phyloP scores from a whole-genome alignment of 2,888 invertebrate genomes.

The Nasonovia ribisnigri region DNA sequence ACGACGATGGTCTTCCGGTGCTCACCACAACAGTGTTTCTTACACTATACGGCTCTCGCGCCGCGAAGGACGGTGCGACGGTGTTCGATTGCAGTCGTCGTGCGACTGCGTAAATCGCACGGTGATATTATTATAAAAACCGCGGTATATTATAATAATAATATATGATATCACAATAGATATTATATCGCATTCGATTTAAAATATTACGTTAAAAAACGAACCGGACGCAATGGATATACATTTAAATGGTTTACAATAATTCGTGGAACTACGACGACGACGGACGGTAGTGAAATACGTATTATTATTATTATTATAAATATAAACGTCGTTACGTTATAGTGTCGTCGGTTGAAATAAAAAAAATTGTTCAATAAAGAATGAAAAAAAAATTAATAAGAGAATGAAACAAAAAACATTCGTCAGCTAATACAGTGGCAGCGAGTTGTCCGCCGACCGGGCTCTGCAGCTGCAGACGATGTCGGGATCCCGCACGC shows the following conservation, averaged over 20 bases:
- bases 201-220: conserved; percentile 5
- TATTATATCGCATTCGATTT: neutral
- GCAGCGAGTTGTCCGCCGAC: neutral
- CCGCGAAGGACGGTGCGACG: neutral
- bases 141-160: neutral
- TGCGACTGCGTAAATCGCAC: neutral
- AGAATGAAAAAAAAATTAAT: neutral
- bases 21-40: neutral
- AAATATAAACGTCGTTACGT: neutral
- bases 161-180: neutral
- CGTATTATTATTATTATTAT: neutral
- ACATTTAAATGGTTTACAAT: neutral
- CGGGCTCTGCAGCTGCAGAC: neutral
- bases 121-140: neutral
- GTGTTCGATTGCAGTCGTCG: neutral
- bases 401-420: neutral
- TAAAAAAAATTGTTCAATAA: neutral
- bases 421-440: conserved; percentile 44
- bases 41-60: neutral
- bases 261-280: neutral
- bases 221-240: neutral
- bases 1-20: neutral
- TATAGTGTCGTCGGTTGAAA: neutral
- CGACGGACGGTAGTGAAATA: neutral
- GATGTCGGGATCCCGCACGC: neutral